These are phyloP conservation scores for Lycocerus yunnanus DNA, from an alignment of 2,888 invertebrate genomes.

Conservation along the genomic window DNA sequence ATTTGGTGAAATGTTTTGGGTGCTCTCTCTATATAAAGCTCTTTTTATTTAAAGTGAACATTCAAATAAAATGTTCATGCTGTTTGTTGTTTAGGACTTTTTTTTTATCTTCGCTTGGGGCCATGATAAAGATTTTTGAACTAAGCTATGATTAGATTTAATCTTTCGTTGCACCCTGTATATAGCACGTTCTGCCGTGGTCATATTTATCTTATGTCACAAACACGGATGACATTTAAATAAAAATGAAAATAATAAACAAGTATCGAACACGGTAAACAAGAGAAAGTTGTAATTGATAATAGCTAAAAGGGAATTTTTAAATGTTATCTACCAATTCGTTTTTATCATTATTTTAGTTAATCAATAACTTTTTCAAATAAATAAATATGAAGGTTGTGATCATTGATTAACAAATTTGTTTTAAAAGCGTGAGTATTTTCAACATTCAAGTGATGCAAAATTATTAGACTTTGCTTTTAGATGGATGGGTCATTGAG, in stretches of 20 bases:
- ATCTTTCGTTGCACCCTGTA: neutral
- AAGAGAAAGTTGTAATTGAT: neutral
- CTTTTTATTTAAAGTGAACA: no score
- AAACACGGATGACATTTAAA: neutral
- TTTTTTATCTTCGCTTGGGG: no score
- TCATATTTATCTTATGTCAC: neutral
- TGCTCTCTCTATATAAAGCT: no score
- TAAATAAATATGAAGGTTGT: neutral
- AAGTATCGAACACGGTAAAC: neutral
- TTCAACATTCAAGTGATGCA: neutral
- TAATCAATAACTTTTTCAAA: neutral
- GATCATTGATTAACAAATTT: neutral
- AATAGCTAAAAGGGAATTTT: neutral
- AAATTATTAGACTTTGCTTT: neutral
- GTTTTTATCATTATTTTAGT: neutral
- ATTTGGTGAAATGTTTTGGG: no score
- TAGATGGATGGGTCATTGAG: constrained; percentile 33
- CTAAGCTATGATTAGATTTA: neutral
- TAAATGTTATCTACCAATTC: neutral
- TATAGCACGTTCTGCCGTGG: neutral
- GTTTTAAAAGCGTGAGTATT: neutral
- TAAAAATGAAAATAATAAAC: neutral
- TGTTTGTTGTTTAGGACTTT: no score
- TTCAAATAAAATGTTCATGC: no score
- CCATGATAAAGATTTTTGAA: no score